Percentiles rank a stretch among this genome's conserved stretches.
phyloP scores from a whole-genome alignment of 2,797 vertebrate genomes.

The Sebastes diaconus region DNA sequence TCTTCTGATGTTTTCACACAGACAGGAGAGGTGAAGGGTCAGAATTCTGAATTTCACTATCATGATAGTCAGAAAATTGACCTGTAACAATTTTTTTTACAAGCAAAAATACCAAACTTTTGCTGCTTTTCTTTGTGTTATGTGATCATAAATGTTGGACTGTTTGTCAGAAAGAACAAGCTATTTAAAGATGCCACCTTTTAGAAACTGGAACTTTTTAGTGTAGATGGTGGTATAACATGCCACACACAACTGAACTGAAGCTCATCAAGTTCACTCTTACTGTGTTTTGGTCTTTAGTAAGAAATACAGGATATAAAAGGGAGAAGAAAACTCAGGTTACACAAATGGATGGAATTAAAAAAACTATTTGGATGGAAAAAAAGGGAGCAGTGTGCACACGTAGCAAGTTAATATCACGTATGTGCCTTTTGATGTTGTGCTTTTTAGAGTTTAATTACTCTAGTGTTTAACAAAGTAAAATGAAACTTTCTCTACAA shows the following conservation, averaged over 20 bases:
- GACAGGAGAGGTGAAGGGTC: background rate
- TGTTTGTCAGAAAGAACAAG: background rate
- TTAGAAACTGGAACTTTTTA: too few relatives aligned
- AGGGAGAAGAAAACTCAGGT: slow-evolving; percentile 74
- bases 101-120: background rate
- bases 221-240: background rate
- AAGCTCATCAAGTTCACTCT: slow-evolving; percentile 10
- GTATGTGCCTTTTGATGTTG: slow-evolving; percentile 69
- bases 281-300: slow-evolving; percentile 42
- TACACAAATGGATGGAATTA: slow-evolving; percentile 13
- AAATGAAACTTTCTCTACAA: slow-evolving; percentile 35
- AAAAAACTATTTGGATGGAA: slow-evolving; percentile 2
- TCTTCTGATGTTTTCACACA: background rate
- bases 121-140: background rate
- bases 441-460: slow-evolving; percentile 7
- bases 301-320: slow-evolving; percentile 30
- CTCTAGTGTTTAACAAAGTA: background rate
- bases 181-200: background rate
- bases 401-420: slow-evolving; percentile 50
- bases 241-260: background rate
- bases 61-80: background rate
- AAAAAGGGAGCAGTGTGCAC: slow-evolving; percentile 32
- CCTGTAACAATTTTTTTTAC: background rate
- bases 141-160: background rate
- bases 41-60: background rate